These are phyloP conservation scores for Tychaedon coryphoeus DNA, from an alignment of 2,113 vertebrate genomes.

Conservation along the genomic window DNA sequence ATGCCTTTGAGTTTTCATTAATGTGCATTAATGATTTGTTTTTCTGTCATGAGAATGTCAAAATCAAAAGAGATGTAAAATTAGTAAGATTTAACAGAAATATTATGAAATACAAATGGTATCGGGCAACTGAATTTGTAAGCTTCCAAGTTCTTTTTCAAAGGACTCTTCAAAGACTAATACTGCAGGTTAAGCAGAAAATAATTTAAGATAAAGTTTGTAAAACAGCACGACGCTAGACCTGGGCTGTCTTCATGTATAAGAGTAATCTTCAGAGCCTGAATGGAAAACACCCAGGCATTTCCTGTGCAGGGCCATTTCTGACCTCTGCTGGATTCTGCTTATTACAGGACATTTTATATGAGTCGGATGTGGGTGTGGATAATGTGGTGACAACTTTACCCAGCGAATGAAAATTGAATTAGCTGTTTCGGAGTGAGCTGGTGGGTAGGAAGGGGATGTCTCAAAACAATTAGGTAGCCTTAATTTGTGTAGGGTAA, in stretches of 20 bases:
- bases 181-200: not conserved
- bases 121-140: not conserved
- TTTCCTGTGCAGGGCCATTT: slow-evolving; percentile 48
- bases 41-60: not conserved
- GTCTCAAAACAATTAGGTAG: slow-evolving; percentile 34
- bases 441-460: slow-evolving; percentile 30
- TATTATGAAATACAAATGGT: not conserved
- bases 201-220: not conserved
- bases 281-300: slow-evolving; percentile 24
- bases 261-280: not conserved
- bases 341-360: slow-evolving; percentile 47
- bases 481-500: not conserved
- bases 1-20: not conserved
- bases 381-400: slow-evolving; percentile 18
- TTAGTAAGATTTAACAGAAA: not conserved
- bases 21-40: not conserved
- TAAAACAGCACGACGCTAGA: not conserved
- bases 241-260: not conserved
- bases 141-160: not conserved
- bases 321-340: slow-evolving; percentile 55
- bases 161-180: not conserved
- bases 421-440: slow-evolving; percentile 15
- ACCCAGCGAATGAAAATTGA: slow-evolving; percentile 45
- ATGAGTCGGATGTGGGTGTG: slow-evolving; percentile 56
- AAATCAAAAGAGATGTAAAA: not conserved